These are phyloP conservation scores for Oncorhynchus nerka DNA, from an alignment of 2,113 vertebrate genomes.

Conservation along the genomic window DNA sequence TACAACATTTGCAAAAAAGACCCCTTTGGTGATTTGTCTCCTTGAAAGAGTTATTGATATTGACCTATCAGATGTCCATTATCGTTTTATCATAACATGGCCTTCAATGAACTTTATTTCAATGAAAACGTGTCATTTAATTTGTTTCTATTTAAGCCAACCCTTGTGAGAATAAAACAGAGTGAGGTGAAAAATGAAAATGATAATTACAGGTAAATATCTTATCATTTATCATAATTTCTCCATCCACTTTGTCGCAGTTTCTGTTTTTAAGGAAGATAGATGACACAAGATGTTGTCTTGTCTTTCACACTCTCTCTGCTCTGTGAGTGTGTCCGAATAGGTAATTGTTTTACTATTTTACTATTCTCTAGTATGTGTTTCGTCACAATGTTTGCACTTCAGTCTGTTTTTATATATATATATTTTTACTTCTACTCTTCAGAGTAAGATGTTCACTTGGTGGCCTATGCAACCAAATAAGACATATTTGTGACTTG, in stretches of 20 bases:
- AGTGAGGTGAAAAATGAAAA: conserved; percentile 62
- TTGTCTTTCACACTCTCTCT: conserved; percentile 90
- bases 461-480: conserved; percentile 21
- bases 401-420: conserved; percentile 84
- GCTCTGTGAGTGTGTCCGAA: conserved; percentile 99
- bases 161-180: conserved; percentile 57
- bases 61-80: conserved; percentile 84
- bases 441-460: conserved; percentile 7
- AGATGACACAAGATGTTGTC: conserved; percentile 96
- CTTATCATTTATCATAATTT: conserved; percentile 99
- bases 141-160: conserved; percentile 67
- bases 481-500: conserved; percentile 6
- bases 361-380: conserved; percentile 90
- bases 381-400: not conserved
- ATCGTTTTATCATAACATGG: conserved; percentile 87
- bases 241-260: conserved; percentile 98
- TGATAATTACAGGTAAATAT: conserved; percentile 87
- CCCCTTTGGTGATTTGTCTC: conserved; percentile 79
- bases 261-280: conserved; percentile 99
- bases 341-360: conserved; percentile 94
- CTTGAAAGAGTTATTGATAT: conserved; percentile 72
- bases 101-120: conserved; percentile 69
- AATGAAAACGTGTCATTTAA: conserved; percentile 31
- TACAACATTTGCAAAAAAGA: conserved; percentile 64
- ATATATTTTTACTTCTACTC: not conserved